These are phyloP conservation scores for Mimumesa dahlbomi DNA, from an alignment of 2,888 invertebrate species.

Conservation along the genomic window DNA sequence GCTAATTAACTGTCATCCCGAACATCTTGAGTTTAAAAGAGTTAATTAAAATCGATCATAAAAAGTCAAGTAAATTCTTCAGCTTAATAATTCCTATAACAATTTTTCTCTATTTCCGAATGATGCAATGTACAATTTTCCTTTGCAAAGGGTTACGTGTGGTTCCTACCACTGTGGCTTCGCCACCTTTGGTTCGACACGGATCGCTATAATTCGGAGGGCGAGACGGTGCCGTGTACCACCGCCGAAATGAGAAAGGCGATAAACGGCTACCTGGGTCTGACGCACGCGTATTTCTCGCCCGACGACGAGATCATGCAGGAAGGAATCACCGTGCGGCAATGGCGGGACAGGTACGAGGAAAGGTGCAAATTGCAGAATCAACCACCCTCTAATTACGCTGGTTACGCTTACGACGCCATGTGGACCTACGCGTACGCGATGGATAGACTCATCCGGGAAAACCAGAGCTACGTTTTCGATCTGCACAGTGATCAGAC, in stretches of 20 bases:
- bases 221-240: slow-evolving; percentile 83
- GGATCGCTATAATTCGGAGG: slow-evolving; percentile 79
- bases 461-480: slow-evolving; percentile 83
- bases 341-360: slow-evolving; percentile 83
- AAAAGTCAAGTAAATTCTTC: too few relatives aligned
- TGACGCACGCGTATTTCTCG: slow-evolving; percentile 86
- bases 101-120: not conserved
- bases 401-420: slow-evolving; percentile 90
- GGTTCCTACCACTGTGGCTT: slow-evolving; percentile 92
- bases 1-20: too few relatives aligned
- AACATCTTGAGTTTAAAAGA: too few relatives aligned
- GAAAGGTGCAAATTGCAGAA: slow-evolving; percentile 60
- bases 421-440: slow-evolving; percentile 91
- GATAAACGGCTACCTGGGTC: slow-evolving; percentile 87
- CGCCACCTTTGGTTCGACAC: slow-evolving; percentile 84
- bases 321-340: slow-evolving; percentile 84
- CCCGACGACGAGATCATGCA: slow-evolving; percentile 84
- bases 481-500: slow-evolving; percentile 82
- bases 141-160: slow-evolving; percentile 87
- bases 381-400: slow-evolving; percentile 83
- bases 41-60: too few relatives aligned
- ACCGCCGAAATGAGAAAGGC: slow-evolving; percentile 85
- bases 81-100: too few relatives aligned
- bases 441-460: slow-evolving; percentile 84
- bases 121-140: not conserved